phyloP scores from a whole-genome alignment of 2,888 invertebrate genomes.

The Malthinus seriepunctatus region DNA sequence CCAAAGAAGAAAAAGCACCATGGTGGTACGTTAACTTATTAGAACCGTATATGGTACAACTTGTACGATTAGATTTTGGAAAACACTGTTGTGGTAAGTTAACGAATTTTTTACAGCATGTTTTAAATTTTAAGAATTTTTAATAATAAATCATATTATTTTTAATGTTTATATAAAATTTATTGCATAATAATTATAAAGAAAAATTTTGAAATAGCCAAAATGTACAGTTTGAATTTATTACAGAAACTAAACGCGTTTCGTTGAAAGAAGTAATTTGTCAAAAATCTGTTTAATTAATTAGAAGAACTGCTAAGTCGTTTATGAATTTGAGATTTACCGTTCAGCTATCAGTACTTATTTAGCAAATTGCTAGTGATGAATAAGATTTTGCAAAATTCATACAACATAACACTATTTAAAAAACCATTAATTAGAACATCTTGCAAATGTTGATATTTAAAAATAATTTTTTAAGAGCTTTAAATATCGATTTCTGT shows the following conservation, averaged over 20 bases:
- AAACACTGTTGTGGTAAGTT: constrained; percentile 87
- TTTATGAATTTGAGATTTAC: too few relatives aligned
- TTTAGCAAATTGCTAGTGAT: too few relatives aligned
- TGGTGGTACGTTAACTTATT: constrained; percentile 96
- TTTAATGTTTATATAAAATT: not conserved
- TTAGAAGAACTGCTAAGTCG: not conserved
- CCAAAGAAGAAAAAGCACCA: constrained; percentile 79
- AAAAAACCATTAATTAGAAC: too few relatives aligned
- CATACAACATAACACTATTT: too few relatives aligned
- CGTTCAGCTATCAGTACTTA: too few relatives aligned
- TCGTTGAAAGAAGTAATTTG: not conserved
- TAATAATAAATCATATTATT: too few relatives aligned
- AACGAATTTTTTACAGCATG: not conserved
- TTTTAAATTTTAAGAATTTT: not conserved
- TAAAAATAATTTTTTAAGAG: too few relatives aligned
- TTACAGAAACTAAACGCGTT: too few relatives aligned
- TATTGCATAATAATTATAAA: not conserved
- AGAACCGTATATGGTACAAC: constrained; percentile 93
- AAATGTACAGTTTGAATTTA: too few relatives aligned
- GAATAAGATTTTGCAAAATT: too few relatives aligned
- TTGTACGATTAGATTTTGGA: constrained; percentile 88
- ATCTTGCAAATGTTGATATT: too few relatives aligned
- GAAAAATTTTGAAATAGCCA: not conserved
- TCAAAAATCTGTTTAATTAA: constrained; percentile 2
- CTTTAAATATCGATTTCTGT: too few relatives aligned